Evolutionary conservation across 2,797 vertebrate species (phyloP), one percentile per base, ranked within the genome.

Genomic region (Danio albolineatus): DNA sequence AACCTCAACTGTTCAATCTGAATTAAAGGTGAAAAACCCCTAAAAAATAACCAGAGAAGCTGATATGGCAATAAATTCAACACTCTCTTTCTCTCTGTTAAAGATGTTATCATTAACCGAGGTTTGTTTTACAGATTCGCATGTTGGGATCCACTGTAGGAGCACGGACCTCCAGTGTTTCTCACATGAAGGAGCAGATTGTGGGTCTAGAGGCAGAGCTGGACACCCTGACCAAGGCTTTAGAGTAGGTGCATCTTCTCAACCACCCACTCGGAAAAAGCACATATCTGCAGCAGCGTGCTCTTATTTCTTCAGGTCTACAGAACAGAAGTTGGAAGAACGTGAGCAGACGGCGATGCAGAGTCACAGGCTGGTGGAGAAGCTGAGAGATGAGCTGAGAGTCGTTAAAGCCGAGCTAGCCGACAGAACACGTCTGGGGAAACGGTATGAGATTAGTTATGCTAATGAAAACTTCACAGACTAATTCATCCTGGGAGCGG

Each of bases 121-220:
- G 17, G 2, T 65, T 73, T 56, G 21, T 70, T 14, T 10, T 66
- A 87, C 87, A 93, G 95, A 81, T 94, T 71, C 89, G 85, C 16
- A 70, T 86, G 44, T 92, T 95, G 78, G 93, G 93, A 78, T 90
- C 89, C 0, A 44, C 81, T 82, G 76, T 93, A 80, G 85, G 78
- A 76, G 80, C 86, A 16, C 89, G 80, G 59, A 87, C 86, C 76
- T 86, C 88, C 76, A 93, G 61, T 81, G 83, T 94, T 69, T 88
- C 91, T 0, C 84, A 92, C 74, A 69, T 94, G 87, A 93, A 93
- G 83, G 93, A 95, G 72, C 91, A 91, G n/a, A 90, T 93, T 83
- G 82, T 90, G 78, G 90, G 86, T 83, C 86, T 95, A 83, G 93
- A 95, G 89, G 91, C 90, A 79, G 90, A 95, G 86, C 79, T 93